Percentiles rank a stretch among this genome's conserved stretches.
Conservation (phyloP, 2,113 vertebrate species). For the Scartelaos histophorus region DNA sequence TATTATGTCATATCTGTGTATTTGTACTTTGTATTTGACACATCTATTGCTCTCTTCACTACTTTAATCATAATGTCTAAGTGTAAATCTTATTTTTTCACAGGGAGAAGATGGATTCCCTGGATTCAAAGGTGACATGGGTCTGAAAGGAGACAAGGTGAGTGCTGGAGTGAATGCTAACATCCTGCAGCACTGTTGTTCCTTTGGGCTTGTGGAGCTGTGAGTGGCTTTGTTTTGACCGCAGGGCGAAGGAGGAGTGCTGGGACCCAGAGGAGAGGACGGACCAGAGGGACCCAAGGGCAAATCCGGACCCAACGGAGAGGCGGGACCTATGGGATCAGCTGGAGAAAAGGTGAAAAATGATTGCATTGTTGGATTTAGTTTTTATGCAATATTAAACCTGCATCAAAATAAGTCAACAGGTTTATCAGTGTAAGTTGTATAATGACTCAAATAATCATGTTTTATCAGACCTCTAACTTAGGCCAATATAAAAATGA, state of each 20-base stretch:
- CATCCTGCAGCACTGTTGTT: not conserved
- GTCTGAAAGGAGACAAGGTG: constrained; percentile 94
- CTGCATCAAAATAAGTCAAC: too few species aligned
- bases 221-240: constrained; percentile 13
- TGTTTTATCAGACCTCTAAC: too few species aligned
- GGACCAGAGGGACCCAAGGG: constrained; percentile 98
- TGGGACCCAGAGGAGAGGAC: constrained; percentile 89
- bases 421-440: too few species aligned
- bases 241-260: constrained; percentile 88
- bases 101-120: constrained; percentile 99
- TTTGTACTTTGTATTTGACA: too few species aligned
- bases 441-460: too few species aligned
- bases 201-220: not conserved
- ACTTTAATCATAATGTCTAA: too few species aligned
- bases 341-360: constrained; percentile 91
- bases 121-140: constrained; percentile 99
- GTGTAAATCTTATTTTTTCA: constrained; percentile 26
- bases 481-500: too few species aligned
- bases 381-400: too few species aligned
- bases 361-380: too few species aligned
- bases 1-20: too few species aligned
- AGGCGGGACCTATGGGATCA: constrained; percentile 83
- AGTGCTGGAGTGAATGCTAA: constrained; percentile 44
- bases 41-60: too few species aligned
- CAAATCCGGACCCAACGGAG: constrained; percentile 88